phyloP scores from a whole-genome alignment of 1,140 invertebrate species.

The Plutomurus gul region DNA sequence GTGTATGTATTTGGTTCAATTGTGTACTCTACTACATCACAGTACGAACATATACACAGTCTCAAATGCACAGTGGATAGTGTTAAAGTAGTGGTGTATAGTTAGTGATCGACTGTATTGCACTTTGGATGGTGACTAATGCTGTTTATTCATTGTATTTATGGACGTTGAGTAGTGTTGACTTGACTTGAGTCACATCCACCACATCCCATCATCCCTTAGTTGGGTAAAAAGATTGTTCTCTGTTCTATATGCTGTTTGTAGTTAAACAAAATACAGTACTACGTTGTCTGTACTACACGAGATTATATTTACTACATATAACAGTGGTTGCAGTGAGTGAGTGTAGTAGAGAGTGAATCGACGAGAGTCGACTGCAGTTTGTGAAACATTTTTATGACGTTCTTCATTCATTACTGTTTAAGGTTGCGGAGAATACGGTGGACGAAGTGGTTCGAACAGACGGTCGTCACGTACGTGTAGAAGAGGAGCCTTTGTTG shows the following conservation, averaged over 20 bases:
- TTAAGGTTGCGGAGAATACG: constrained; percentile 81
- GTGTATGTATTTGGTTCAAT: no score
- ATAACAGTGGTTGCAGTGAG: background rate
- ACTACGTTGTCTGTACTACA: no score
- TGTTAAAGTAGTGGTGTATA: background rate
- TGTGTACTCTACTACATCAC: no score
- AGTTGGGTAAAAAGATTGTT: no score
- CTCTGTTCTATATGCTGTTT: no score
- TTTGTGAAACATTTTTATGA: background rate
- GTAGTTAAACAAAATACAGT: no score
- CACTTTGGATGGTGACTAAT: constrained; percentile 24
- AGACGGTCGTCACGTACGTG: constrained; percentile 81
- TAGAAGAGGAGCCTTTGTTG: constrained; percentile 79
- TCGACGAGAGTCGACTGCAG: background rate
- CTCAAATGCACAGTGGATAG: no score
- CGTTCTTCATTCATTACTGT: constrained; percentile 27
- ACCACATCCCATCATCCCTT: no score
- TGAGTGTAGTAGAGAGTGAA: background rate
- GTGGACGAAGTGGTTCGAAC: constrained; percentile 88
- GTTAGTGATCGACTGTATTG: background rate
- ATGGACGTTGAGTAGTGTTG: background rate
- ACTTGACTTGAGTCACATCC: constrained; percentile 4
- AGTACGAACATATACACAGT: no score
- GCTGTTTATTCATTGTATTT: constrained; percentile 23
- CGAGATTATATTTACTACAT: no score